Evolutionary conservation across 2,888 invertebrate species (phyloP), one percentile per base, ranked within the genome.

Genomic region (Lapara coniferarum): DNA sequence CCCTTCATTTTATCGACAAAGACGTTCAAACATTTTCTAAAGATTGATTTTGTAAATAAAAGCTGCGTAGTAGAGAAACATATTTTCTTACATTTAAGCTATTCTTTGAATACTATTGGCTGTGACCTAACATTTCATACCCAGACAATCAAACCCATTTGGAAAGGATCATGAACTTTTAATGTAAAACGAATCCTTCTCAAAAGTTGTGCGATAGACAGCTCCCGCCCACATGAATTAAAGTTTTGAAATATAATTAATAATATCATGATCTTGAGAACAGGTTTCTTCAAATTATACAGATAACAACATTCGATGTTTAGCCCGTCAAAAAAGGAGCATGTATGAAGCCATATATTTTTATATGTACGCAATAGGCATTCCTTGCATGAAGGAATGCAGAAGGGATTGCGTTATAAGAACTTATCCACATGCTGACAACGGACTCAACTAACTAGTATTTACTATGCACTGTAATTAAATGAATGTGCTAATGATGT

Each of bases 321-420:
- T 13, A 66, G 66, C 52, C 16, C 30, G 57, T 72, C 46, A 70
- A 14, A 57, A 58, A 68, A 58, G 69, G 67, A 70, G 70, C 71
- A 71, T 67, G 56, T 68, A 71, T 76, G 86, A 88, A 88, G 81
- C 85, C 87, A 73, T 82, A 80, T 72, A 73, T 77, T 77, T 76
- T 78, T 78, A 82, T 78, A 84, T 81, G 74, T 81, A 80, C 78
- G 77, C 75, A 71, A 72, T 74, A 75, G 74, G 77, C 81, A 86
- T 89, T 85, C 87, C 86, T 74, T 69, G 71, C 66, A 75, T 16
- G 75, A 79, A 84, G 77, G 81, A 82, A 86, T 77, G 85, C 78
- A 85, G 86, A 86, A 86, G 80, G 76, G 79, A 81, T 82, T 82
- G 79, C 73, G 71, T 74, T 77, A 77, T 77, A 77, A 82, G 73